These are phyloP conservation scores for Teleiodes luculella DNA, from an alignment of 2,888 invertebrate genomes.

Conservation along the genomic window DNA sequence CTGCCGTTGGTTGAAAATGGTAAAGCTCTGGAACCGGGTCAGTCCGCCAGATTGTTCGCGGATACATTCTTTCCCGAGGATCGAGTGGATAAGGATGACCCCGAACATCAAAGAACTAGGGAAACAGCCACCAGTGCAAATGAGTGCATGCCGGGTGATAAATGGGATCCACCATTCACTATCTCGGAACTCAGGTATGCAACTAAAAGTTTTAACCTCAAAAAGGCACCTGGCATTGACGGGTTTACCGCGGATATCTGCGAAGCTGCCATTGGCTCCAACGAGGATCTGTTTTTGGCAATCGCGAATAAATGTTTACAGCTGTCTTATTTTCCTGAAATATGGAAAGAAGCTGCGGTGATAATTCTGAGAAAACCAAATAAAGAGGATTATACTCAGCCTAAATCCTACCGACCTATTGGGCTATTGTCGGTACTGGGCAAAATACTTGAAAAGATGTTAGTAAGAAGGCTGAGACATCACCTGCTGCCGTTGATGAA, in stretches of 20 bases:
- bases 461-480: not conserved
- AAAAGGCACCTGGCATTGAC: constrained; percentile 21
- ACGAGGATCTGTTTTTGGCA: not conserved
- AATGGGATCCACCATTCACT: constrained; percentile 9
- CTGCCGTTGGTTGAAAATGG: not conserved
- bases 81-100: constrained; percentile 1
- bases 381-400: not conserved
- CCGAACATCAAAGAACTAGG: constrained; percentile 1
- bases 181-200: not conserved
- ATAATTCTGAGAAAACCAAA: not conserved
- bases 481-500: not conserved
- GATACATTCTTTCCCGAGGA: no score
- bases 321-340: not conserved
- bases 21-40: not conserved
- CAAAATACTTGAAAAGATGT: not conserved
- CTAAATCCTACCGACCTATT: not conserved
- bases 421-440: not conserved
- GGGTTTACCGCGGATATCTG: constrained; percentile 22
- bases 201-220: constrained; percentile 13
- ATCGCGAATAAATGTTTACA: not conserved
- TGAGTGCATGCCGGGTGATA: not conserved
- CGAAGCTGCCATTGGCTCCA: not conserved
- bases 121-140: not conserved
- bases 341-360: not conserved
- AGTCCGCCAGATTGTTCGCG: constrained; percentile 8